phyloP scores from a whole-genome alignment of 2,797 vertebrate genomes.

The Sebastes melanostomus region DNA sequence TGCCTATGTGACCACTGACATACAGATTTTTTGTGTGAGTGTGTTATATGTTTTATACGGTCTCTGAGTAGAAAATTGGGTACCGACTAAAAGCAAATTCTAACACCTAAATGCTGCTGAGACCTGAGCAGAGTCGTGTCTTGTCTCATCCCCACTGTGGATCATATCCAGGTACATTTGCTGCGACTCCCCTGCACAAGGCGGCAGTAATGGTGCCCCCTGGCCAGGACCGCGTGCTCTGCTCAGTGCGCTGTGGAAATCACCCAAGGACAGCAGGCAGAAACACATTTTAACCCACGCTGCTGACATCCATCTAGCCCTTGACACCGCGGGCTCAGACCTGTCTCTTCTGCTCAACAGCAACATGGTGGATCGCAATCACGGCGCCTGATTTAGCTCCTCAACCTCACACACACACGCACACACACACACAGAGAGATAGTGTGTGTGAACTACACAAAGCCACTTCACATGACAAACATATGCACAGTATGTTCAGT shows the following conservation, averaged over 20 bases:
- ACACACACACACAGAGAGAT: not conserved
- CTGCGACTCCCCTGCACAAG: conserved; percentile 43
- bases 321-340: conserved; percentile 64
- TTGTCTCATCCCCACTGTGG: conserved; percentile 38
- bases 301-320: conserved; percentile 71
- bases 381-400: conserved; percentile 34
- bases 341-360: conserved; percentile 72
- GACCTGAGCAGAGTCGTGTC: not conserved
- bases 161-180: conserved; percentile 69
- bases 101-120: conserved; percentile 17
- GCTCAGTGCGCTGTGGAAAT: conserved; percentile 64
- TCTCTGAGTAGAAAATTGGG: not conserved
- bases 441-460: not conserved
- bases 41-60: not conserved
- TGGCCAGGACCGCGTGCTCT: conserved; percentile 63
- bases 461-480: not conserved
- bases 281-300: conserved; percentile 73
- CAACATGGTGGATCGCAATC: conserved; percentile 61
- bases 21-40: not conserved
- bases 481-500: not conserved
- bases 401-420: conserved; percentile 4
- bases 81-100: not conserved
- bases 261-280: conserved; percentile 67
- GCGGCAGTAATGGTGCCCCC: conserved; percentile 69
- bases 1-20: not conserved